Base-by-base conservation (phyloP, 2,888 invertebrate species). In the Spicauda simplicius region DNA sequence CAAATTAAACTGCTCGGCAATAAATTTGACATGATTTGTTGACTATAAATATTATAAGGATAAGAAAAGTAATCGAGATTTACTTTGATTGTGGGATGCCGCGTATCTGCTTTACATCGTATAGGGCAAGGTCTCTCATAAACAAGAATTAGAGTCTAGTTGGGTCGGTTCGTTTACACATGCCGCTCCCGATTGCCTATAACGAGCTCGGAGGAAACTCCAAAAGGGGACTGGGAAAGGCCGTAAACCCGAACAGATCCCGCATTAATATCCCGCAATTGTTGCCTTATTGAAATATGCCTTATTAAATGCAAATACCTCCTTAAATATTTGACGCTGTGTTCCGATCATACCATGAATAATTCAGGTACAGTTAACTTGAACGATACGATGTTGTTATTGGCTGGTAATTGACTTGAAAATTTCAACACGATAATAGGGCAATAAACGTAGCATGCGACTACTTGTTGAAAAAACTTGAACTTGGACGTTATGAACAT, bases 91-190 rank as follows among this genome's bases (percentile, higher is more conserved):
- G 86, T 86, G 80, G 83, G 84, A 78, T 80, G 78, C 83, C 82
- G 84, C 80, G 12, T 65, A 41, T 58, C 41, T 57, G n/a, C 33
- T 81, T 79, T 80, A 81, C 77, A 79, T 83, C 80, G 84, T 80
- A 79, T 80, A 76, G 81, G 81, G 80, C 82, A 79, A 85, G 84
- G 83, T 80, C 81, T 72, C 83, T 87, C 90, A 89, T 92, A 92
- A 92, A 92, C 87, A 86, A 90, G 92, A 89, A 91, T 92, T 91
- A 92, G 87, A 87, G 87, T 88, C 89, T 84, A 81, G 86, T 84
- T 82, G 80, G 85, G 83, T 86, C 82, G 83, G 83, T 86, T 89
- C 90, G 91, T 91, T 91, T 91, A 91, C 92, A 91, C 90, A 90
- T 87, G 87, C 90, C 88, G 87, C 87, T 85, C 85, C 85, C 80